Evolutionary conservation across 30 jellyfish, hydroid and myxozoan species (phyloP).

Genomic region (Mastigias papua): DNA sequence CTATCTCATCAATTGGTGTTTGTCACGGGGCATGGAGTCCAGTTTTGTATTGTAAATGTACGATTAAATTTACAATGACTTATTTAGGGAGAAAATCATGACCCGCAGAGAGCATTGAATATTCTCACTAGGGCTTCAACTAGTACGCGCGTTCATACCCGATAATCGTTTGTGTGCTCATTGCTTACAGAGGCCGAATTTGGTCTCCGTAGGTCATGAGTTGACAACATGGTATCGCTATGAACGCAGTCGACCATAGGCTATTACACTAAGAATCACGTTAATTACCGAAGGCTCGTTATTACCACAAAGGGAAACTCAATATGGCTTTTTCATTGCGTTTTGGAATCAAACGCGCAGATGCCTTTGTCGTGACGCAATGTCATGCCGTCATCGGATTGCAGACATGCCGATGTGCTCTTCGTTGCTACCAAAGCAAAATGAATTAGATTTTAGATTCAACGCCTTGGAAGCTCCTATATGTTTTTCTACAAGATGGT

Average conservation of each 20-base stretch:
- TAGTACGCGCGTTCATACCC: too few species aligned
- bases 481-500: too few species aligned
- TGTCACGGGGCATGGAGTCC: neutral
- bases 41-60: slow-evolving; percentile 5
- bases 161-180: too few species aligned
- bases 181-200: too few species aligned
- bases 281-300: neutral
- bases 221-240: neutral
- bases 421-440: neutral
- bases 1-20: neutral
- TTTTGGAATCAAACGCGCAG: neutral
- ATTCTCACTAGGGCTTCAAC: neutral
- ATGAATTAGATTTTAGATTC: neutral
- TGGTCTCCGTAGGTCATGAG: too few species aligned
- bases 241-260: neutral
- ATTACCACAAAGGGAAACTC: neutral
- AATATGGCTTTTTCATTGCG: neutral
- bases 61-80: neutral
- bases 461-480: too few species aligned
- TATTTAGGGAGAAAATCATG: neutral
- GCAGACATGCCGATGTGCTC: neutral
- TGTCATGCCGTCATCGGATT: neutral
- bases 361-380: neutral
- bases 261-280: neutral
- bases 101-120: neutral